Base-by-base conservation (phyloP, 2,113 vertebrate genomes). In the Procavia capensis region DNA sequence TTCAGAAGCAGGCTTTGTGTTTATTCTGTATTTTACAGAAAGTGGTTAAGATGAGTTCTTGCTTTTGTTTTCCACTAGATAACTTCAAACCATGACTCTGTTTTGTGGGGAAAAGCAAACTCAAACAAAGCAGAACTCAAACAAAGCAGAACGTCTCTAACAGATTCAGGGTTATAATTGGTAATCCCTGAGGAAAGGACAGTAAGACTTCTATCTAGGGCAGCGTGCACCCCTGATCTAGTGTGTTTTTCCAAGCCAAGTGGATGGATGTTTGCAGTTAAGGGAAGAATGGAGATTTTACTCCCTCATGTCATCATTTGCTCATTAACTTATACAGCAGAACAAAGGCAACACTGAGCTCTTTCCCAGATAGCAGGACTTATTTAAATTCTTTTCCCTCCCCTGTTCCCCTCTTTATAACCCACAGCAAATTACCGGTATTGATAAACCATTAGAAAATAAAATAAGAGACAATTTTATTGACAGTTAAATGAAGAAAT, bases 361-460 rank as follows among this genome's bases (percentile, higher is more conserved):
- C 0, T 95, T 97, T 94, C 90, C 95, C 97, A 59, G 89, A 97
- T 92, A 97, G 86, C 82, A 91, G 95, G 93, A 97, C 94, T 96
- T 97, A 97, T 98, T 98, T 97, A 93, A 97, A 98, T 98, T 97
- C 97, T 25, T 82, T 68, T 66, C 64, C 34, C 63, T 96, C 54
- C 70, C 41, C 54, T 68, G 50, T 11, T 27, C 47, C 45, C 94
- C 80, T 93, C 96, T 98, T 98, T 98, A 98, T 98, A 98, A 98
- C 95, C 97, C 93, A 90, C 68, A 88, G 96, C 98, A 98, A 98
- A 98, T 98, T 98, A 97, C 97, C 0, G 16, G 94, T 98, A 98
- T 98, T 86, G 98, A 98, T 98, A 98, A 98, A 98, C 98, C 97
- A 92, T 98, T 98, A 98, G 97, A 98, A 98, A 98, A 98, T 98